A percentile compares a stretch with the other conserved stretches of the same genome.
phyloP scores from a whole-genome alignment of 2,113 vertebrate genomes.

The Vulpes lagopus region DNA sequence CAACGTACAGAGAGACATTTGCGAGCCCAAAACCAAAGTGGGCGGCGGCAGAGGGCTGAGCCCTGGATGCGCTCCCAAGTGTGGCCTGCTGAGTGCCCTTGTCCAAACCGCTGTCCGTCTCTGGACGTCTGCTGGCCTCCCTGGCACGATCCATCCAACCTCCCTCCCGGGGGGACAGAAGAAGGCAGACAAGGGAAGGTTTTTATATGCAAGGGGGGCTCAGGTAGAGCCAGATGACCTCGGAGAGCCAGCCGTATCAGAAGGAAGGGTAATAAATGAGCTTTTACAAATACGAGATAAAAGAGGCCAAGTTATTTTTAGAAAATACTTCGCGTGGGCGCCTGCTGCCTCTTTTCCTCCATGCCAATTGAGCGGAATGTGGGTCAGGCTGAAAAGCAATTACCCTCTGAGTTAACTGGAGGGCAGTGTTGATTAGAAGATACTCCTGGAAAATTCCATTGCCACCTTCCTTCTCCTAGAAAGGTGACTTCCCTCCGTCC shows the following conservation, averaged over 20 bases:
- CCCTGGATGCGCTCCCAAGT: background rate
- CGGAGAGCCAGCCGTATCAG: background rate
- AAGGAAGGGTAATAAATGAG: conserved; percentile 35
- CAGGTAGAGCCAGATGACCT: background rate
- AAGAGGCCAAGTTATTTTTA: conserved; percentile 83
- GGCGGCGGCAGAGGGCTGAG: background rate
- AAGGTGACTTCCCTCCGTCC: conserved; percentile 55
- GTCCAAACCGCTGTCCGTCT: background rate
- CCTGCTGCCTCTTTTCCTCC: conserved; percentile 52
- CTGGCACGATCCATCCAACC: background rate
- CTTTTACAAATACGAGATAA: conserved; percentile 73
- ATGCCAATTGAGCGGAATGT: conserved; percentile 69
- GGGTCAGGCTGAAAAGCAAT: conserved; percentile 78
- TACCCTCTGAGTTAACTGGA: conserved; percentile 66
- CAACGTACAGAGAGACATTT: background rate
- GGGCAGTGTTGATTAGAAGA: conserved; percentile 51
- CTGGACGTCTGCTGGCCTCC: background rate
- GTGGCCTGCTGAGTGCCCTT: background rate
- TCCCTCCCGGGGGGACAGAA: background rate
- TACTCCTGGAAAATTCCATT: conserved; percentile 48
- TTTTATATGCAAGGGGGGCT: background rate
- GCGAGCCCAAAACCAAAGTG: background rate
- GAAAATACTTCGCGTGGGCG: conserved; percentile 67
- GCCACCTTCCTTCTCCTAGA: background rate
- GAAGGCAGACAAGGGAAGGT: background rate